Evolutionary conservation across 92 coral and sea anemone genomes (phyloP), one percentile per base, ranked within the genome.

Genomic region (Palythoa grandiflora): DNA sequence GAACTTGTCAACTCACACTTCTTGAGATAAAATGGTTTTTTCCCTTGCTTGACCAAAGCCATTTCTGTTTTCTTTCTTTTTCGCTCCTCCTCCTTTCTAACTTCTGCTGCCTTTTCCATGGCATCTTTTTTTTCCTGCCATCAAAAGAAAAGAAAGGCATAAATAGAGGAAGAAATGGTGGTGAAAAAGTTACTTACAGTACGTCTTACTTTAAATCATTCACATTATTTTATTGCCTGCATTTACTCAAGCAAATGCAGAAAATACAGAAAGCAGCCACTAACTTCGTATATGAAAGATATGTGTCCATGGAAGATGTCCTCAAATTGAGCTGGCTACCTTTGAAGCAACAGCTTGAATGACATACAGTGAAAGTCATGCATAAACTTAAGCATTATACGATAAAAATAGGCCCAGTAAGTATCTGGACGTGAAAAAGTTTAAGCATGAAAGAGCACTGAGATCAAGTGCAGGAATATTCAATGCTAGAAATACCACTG

Each of bases 21-120:
- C 87, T 94, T 97, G 48, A 97, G 84, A 73, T 95, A 97, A 73
- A 89, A 97, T 8, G 99, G 99, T 78, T 80, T 96, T 86, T 97
- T 97, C 63, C 99, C 99, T 73, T 97, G 94, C 79, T 97, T 95
- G 39, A 97, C 92, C 63, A 95, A 88, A 73, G 93, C 96, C 53
- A 91, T 70, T 87, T 97, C 99, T 55, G 90, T 87, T 88, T 94
- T 89, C 83, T 93, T 97, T 57, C 96, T 91, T 77, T 91, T 88
- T 70, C 54, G 92, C 47, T 80, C 93, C 52, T 84, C 93, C 71
- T 97, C 96, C 70, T 90, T 92, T 66, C 66, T 86, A 54, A 70
- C 77, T 47, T 91, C 95, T 61, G 68, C 86, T 1, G 87, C 68
- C 68, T 94, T 94, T 48, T 85, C 89, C 5, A 88, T 77, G 9